Evolutionary conservation across 2,888 invertebrate species (phyloP).

Genomic region (Drosophila helvetica): DNA sequence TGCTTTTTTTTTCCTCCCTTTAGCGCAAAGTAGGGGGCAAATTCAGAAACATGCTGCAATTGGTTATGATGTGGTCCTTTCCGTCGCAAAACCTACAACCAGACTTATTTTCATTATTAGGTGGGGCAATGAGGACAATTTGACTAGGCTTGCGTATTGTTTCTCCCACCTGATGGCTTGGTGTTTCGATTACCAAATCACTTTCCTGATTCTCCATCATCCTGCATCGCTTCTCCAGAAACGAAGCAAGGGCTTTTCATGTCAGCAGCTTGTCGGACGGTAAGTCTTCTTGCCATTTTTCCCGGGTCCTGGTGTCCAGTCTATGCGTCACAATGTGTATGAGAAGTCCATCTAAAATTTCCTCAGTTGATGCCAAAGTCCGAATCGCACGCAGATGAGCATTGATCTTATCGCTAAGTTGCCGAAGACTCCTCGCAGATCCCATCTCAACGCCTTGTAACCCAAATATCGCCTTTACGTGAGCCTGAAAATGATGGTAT

Average conservation of each 20-base stretch:
- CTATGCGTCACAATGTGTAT: too few relatives aligned
- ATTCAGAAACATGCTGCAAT: neutral
- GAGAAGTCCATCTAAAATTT: too few relatives aligned
- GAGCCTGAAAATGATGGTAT: too few relatives aligned
- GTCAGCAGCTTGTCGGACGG: neutral
- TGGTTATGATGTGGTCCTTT: conserved; percentile 1
- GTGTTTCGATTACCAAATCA: conserved; percentile 24
- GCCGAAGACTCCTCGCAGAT: too few relatives aligned
- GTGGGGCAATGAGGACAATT: neutral
- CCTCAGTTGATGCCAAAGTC: too few relatives aligned
- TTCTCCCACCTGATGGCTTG: conserved; percentile 36
- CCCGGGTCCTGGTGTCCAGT: too few relatives aligned
- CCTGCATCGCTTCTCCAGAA: conserved; percentile 16
- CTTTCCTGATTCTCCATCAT: conserved; percentile 33
- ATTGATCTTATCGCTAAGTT: too few relatives aligned
- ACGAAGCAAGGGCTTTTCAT: too few relatives aligned
- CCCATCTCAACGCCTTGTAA: too few relatives aligned
- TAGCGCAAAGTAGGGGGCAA: conserved; percentile 15
- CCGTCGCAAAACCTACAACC: conserved; percentile 1
- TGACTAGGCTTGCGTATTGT: neutral
- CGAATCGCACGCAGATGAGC: too few relatives aligned
- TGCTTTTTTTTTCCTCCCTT: neutral
- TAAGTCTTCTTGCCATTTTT: conserved; percentile 5
- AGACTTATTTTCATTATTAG: conserved; percentile 1
- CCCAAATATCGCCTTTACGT: too few relatives aligned